A percentile compares a stretch with the other conserved stretches of the same genome.
Evolutionary conservation across 2,797 vertebrate genomes (phyloP).

Genomic region (Acanthurus tractus): DNA sequence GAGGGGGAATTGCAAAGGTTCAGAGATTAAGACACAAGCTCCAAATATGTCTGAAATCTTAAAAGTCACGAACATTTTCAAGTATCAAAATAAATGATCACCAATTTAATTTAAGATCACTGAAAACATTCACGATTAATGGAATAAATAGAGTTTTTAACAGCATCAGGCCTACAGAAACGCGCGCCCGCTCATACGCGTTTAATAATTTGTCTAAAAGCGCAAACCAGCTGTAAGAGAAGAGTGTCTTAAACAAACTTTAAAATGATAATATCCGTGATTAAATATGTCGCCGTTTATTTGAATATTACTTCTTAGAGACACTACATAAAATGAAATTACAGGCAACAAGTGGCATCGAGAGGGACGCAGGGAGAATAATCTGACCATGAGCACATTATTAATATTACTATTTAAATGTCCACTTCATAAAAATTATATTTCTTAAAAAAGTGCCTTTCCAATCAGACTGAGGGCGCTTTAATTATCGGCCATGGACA

Average conservation of each 20-base stretch:
- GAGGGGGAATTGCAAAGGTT: constrained; percentile 6
- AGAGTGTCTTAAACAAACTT: neutral
- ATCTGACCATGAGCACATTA: neutral
- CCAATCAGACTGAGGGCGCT: neutral
- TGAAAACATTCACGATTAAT: neutral
- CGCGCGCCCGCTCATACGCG: neutral
- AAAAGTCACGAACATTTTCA: neutral
- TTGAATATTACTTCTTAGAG: neutral
- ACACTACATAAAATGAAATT: constrained; percentile 12
- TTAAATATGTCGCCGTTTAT: neutral
- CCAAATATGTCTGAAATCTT: neutral
- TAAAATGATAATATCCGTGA: neutral
- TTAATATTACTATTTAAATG: neutral
- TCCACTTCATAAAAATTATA: neutral
- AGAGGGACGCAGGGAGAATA: constrained; percentile 9
- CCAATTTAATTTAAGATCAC: neutral
- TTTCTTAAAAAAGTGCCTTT: neutral
- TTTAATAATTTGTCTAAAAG: neutral
- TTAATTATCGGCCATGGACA: neutral
- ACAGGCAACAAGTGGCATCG: constrained; percentile 70
- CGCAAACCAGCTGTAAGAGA: neutral
- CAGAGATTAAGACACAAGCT: neutral
- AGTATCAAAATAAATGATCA: neutral
- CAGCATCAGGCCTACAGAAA: neutral
- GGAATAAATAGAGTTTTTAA: neutral